These are phyloP conservation scores for Agelas oroides DNA, from an alignment of 37 sponge, comb jelly and placozoan species.

Conservation along the genomic window DNA sequence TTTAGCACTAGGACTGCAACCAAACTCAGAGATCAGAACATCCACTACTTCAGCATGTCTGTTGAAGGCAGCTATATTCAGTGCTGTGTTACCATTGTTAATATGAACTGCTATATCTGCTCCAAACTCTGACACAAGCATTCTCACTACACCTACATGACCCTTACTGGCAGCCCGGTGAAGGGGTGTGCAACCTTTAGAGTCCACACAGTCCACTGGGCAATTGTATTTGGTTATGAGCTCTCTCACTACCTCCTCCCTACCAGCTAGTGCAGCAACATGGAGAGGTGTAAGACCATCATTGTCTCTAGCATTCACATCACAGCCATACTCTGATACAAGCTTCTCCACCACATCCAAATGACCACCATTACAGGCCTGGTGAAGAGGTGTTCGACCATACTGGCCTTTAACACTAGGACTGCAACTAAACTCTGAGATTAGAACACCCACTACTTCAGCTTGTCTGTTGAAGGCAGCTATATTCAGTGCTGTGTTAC, in stretches of 20 bases:
- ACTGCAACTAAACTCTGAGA: not conserved
- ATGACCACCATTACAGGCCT: not conserved
- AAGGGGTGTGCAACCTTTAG: conserved; percentile 1
- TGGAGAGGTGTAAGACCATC: conserved; percentile 9
- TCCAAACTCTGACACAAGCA: not conserved
- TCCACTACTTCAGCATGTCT: not conserved
- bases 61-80: conserved; percentile 6
- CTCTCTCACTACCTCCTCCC: not conserved
- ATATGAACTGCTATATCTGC: not conserved
- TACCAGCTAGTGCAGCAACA: conserved; percentile 1
- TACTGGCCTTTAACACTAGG: not conserved
- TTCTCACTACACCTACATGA: not conserved
- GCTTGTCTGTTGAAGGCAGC: not conserved
- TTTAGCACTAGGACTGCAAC: conserved; percentile 1
- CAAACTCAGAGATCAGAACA: conserved; percentile 4
- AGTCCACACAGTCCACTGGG: not conserved
- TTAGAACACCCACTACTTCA: not conserved
- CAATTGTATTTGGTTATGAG: conserved; percentile 4
- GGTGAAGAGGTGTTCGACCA: conserved; percentile 6
- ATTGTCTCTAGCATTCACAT: conserved; percentile 2
- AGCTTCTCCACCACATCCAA: conserved; percentile 3
- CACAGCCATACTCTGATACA: conserved; percentile 1
- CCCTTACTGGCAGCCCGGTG: not conserved
- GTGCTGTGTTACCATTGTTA: conserved; percentile 10
- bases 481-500: conserved; percentile 4